Base-by-base conservation (phyloP, 2,113 vertebrate genomes). In the Choloepus hoffmanni region DNA sequence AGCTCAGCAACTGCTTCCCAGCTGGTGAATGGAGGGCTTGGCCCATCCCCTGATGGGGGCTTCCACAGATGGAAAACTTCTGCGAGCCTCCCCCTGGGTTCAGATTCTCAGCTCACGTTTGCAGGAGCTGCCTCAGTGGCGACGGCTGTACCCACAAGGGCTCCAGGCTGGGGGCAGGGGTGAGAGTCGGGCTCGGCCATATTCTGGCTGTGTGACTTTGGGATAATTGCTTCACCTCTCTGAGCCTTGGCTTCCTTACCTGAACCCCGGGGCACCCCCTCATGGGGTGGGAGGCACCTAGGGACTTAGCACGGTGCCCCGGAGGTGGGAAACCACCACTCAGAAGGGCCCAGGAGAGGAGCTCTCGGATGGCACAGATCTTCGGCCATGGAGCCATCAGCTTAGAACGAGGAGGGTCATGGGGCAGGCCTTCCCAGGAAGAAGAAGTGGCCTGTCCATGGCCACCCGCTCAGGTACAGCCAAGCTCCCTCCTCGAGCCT, bases 201-300 rank as follows among this genome's bases (percentile, higher is more conserved):
- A 4, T 58, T 16, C 55, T 2, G 48, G 50, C 50, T 53, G 50
- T 12, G 50, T 14, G 50, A 53, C 50, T 53, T 53, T 53, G 10
- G 13, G 50, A 53, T 53, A 53, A 53, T 53, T 7, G 55, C 8
- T 11, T 36, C 4, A 53, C 73, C 33, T 36, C 48, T 70, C 65
- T 85, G 83, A 55, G 48, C 12, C 74, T n/a, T 7, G 12, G 45
- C 45, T 67, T 53, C 33, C 74, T 40, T 7, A 26, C 40, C 60
- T 10, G 45, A 15, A 40, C 0, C 0, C 13, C 0, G 4, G 28
- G 12, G 24, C 10, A 53, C 50, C 10, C 50, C 13, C 13, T 45
- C 53, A 19, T 3, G 55, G 18, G 55, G 18, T 5, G 19, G 16
- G 55, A 58, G 5, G 18, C 5, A 21, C 18, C 5, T 21, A 58